These are phyloP conservation scores for Myxocyprinus asiaticus DNA, from an alignment of 2,113 vertebrate genomes.

Conservation along the genomic window DNA sequence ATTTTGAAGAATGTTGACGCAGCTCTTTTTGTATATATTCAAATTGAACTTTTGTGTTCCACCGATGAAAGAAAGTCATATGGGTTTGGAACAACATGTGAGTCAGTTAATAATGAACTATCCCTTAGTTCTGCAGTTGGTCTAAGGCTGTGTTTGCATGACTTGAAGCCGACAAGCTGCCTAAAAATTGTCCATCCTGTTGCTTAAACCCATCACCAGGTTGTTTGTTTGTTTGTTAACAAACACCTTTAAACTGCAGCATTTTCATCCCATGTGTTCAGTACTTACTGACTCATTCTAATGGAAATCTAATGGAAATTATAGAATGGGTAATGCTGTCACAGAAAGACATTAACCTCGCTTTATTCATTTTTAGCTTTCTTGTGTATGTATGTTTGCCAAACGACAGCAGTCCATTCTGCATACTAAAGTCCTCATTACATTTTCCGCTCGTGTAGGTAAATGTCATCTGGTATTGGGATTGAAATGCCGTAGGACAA, in stretches of 20 bases:
- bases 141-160: neutral
- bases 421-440: constrained; percentile 4
- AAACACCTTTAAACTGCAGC: constrained; percentile 3
- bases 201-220: neutral
- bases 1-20: too few species aligned
- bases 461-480: neutral
- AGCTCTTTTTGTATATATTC: too few species aligned
- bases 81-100: too few species aligned
- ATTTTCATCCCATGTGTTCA: neutral
- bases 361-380: neutral
- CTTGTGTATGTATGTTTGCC: too few species aligned
- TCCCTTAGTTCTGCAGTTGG: neutral
- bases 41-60: too few species aligned
- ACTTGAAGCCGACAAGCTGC: neutral
- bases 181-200: neutral
- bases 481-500: constrained; percentile 6
- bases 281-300: constrained; percentile 25
- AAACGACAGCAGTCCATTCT: neutral
- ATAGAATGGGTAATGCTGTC: constrained; percentile 3
- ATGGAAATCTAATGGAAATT: constrained; percentile 27
- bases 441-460: neutral
- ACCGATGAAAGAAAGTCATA: too few species aligned
- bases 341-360: constrained; percentile 22
- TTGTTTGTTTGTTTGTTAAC: neutral
- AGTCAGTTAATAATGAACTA: too few species aligned